These are phyloP conservation scores for Odontocolon sp. DNA, from an alignment of 2,888 invertebrate species.

Conservation along the genomic window DNA sequence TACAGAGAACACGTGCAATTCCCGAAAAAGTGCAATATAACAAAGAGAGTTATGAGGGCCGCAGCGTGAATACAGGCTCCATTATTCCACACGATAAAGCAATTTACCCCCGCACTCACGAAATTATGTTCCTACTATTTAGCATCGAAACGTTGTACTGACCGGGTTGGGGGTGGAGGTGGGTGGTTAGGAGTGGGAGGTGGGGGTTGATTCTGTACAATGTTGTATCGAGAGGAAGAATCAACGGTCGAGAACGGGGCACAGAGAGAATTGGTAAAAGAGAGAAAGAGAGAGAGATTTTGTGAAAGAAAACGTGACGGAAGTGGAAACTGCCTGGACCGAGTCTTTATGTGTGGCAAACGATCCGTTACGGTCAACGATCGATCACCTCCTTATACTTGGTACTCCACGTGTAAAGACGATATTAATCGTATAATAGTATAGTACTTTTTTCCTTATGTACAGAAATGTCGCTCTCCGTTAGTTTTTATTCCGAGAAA, in stretches of 20 bases:
- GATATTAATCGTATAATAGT: constrained; percentile 37
- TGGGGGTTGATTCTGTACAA: background rate
- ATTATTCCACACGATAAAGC: constrained; percentile 80
- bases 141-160: constrained; percentile 68
- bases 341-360: constrained; percentile 63
- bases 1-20: constrained; percentile 57
- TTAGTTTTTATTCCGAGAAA: too few relatives aligned
- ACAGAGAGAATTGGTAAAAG: constrained; percentile 10
- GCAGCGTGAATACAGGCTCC: constrained; percentile 72
- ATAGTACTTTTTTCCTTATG: too few relatives aligned
- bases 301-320: constrained; percentile 50
- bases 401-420: constrained; percentile 25
- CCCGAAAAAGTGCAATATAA: constrained; percentile 72
- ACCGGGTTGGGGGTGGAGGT: constrained; percentile 48
- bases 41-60: constrained; percentile 73
- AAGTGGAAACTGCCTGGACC: constrained; percentile 68
- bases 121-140: constrained; percentile 76
- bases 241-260: constrained; percentile 14
- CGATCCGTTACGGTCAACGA: constrained; percentile 72
- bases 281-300: constrained; percentile 48
- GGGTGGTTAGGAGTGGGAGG: constrained; percentile 45
- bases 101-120: constrained; percentile 74
- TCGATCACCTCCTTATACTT: constrained; percentile 66
- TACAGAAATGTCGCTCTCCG: too few relatives aligned
- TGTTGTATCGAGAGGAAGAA: constrained; percentile 6